phyloP scores from a whole-genome alignment of 2,888 invertebrate species.

The Netelia fuscicornis region DNA sequence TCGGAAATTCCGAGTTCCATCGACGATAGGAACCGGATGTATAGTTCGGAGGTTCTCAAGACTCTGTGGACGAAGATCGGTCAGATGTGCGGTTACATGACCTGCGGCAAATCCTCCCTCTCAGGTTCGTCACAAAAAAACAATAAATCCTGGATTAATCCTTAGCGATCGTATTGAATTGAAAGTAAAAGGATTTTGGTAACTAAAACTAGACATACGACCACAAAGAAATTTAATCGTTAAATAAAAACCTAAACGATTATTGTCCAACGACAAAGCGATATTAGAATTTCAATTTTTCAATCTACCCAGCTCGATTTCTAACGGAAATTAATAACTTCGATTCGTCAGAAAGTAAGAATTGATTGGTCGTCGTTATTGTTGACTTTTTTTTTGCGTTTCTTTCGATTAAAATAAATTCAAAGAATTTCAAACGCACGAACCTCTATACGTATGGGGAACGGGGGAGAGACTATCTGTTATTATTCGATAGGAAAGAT shows the following conservation, averaged over 20 bases:
- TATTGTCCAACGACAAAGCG: no score
- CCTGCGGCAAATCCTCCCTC: conserved; percentile 81
- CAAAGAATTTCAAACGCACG: not conserved
- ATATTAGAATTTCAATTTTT: no score
- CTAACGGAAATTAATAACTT: no score
- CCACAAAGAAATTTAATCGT: no score
- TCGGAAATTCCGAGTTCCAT: conserved; percentile 50
- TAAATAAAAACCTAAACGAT: no score
- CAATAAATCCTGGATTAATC: no score
- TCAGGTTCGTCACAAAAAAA: conserved; percentile 70
- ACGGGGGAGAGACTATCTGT: not conserved
- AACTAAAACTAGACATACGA: no score
- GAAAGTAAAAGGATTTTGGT: no score
- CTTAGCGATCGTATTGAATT: no score
- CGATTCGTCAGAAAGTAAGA: no score
- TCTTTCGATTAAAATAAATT: conserved; percentile 6
- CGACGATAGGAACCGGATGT: conserved; percentile 73
- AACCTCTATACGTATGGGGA: not conserved
- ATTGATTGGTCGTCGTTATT: no score
- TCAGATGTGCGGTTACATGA: conserved; percentile 82
- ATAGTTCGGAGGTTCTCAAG: conserved; percentile 79
- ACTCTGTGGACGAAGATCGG: conserved; percentile 81
- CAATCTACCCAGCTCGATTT: no score
- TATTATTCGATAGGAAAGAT: conserved; percentile 51
- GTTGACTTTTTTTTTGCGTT: not conserved